phyloP scores from a whole-genome alignment of 2,797 vertebrate species.

The Oreochromis grahami region DNA sequence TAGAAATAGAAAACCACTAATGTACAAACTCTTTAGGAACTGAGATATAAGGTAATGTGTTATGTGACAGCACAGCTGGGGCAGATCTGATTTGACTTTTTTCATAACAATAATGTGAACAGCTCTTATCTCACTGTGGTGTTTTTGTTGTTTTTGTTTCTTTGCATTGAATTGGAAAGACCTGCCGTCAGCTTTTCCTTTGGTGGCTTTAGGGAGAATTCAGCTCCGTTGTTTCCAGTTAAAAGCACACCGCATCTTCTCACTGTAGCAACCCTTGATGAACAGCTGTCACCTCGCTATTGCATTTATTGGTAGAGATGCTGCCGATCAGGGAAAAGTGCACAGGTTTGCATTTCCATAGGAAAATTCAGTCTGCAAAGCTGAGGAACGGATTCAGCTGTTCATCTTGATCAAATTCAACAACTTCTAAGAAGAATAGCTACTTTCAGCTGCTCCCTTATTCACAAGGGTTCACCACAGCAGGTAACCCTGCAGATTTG shows the following conservation, averaged over 20 bases:
- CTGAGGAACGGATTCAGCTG: not conserved
- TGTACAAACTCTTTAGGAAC: not conserved
- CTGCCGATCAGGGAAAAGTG: not conserved
- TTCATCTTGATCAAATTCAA: not conserved
- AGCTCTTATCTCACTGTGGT: not conserved
- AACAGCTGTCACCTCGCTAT: conserved; percentile 46
- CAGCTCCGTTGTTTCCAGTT: conserved; percentile 10
- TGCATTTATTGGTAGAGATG: conserved; percentile 24
- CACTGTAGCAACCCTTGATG: conserved; percentile 18
- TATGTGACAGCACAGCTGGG: not conserved
- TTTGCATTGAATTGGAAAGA: not conserved
- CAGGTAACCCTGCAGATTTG: not conserved
- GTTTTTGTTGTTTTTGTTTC: not conserved
- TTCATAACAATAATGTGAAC: not conserved
- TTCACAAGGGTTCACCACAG: not conserved
- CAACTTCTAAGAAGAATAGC: not conserved
- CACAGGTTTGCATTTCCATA: conserved; percentile 1
- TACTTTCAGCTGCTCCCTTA: not conserved
- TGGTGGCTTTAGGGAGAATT: not conserved
- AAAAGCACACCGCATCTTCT: conserved; percentile 19
- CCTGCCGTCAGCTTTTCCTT: conserved; percentile 4
- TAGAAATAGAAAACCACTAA: not conserved
- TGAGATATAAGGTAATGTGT: not conserved
- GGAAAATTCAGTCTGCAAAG: not conserved
- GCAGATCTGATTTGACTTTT: not conserved